Base-by-base conservation (phyloP, 1,140 invertebrate genomes). In the Galleria mellonella region DNA sequence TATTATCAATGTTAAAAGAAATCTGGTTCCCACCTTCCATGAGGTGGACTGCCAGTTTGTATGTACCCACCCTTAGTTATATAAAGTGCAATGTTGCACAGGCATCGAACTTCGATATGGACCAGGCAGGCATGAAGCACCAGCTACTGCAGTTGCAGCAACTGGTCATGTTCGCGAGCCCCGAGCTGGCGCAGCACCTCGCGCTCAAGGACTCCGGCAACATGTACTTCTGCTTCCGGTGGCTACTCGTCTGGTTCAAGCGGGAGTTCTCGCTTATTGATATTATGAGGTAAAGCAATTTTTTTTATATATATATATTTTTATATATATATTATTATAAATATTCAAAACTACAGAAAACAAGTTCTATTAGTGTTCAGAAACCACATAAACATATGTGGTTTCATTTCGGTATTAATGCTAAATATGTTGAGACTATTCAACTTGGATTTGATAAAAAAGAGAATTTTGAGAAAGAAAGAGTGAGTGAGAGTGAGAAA, bases 201-300 rank as follows among this genome's bases (percentile, higher is more conserved):
- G 93, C 95, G 51, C 91, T 89, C 14, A 94, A 98, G 65, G 97
- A 99, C 51, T 98, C 97, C 1, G 94, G 93, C 2, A 99, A 99
- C 76, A 97, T 99, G 94, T 99, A 97, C 75, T 99, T 99, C 83
- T 99, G 97, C 83, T 99, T 99, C 86, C 93, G 98, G 10, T 96
- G 94, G 94, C 87, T 96, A 1, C 86, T 96, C 3, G 94, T 96
- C 6, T 90, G 93, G 82, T 96, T 94, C 61, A 96, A 96, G 79
- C 76, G 94, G 51, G 94, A 96, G 83, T 92, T 96, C 59, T 89
- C 88, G 15, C 88, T 91, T 36, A 81, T 89, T 3, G 93, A 96
- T 65, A 92, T 94, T 32, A 91, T 95, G 87, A 90, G 78, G 85
- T 85, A 15, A 48, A 6, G 17, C 17, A 23, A 23, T 23, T 36